Evolutionary conservation across 2,113 vertebrate genomes (phyloP).

Genomic region (Stictonetta naevosa): DNA sequence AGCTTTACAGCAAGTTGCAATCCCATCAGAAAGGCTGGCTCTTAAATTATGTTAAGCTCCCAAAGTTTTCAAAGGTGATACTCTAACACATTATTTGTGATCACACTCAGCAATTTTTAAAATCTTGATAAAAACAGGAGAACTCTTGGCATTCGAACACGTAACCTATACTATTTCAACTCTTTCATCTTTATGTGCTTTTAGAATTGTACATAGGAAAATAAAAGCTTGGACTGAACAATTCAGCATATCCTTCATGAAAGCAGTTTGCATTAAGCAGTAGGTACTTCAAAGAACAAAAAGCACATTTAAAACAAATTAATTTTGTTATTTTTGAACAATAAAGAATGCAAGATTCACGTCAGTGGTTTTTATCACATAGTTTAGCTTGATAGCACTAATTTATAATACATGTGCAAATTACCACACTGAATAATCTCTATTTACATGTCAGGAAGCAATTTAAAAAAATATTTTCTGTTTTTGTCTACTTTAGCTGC

Average conservation of each 20-base stretch:
- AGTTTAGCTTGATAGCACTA: not conserved
- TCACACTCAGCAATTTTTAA: not conserved
- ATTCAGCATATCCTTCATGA: not conserved
- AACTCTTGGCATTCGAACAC: not conserved
- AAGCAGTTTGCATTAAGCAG: not conserved
- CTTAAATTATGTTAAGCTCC: not conserved
- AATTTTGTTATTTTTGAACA: not conserved
- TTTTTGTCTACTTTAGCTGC: slow-evolving; percentile 4
- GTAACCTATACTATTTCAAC: not conserved
- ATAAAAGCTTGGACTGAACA: not conserved
- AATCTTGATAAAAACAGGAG: not conserved
- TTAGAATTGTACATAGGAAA: not conserved
- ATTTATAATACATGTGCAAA: slow-evolving; percentile 4
- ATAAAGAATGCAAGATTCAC: not conserved
- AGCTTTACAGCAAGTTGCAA: not conserved
- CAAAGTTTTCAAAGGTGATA: not conserved
- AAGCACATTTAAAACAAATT: not conserved
- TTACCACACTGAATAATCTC: not conserved
- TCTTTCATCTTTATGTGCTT: not conserved
- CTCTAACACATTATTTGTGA: not conserved
- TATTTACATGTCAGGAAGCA: not conserved
- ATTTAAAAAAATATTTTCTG: not conserved
- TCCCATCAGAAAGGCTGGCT: not conserved
- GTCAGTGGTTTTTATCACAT: not conserved
- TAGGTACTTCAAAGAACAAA: not conserved